These are phyloP conservation scores for Eurytoma adleriae DNA, from an alignment of 2,888 invertebrate species.

Conservation along the genomic window DNA sequence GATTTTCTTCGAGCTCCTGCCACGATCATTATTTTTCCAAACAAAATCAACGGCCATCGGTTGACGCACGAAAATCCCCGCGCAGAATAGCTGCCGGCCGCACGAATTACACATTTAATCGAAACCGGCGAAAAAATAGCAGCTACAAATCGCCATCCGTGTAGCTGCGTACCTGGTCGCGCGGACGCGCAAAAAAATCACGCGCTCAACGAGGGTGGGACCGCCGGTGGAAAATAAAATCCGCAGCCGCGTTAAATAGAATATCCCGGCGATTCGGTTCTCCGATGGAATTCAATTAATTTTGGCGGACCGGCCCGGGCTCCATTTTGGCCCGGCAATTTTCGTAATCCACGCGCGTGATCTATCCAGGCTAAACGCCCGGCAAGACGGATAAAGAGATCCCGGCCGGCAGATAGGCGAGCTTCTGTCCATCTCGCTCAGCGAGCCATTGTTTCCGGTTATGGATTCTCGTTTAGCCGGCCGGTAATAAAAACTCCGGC, in stretches of 20 bases:
- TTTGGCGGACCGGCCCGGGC: background rate
- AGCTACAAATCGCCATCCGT: background rate
- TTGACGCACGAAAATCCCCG: background rate
- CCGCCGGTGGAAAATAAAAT: background rate
- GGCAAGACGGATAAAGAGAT: conserved; percentile 18
- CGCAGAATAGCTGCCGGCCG: background rate
- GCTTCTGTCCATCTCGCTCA: too few species aligned
- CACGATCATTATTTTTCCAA: background rate
- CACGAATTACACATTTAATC: conserved; percentile 21
- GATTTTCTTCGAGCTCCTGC: background rate
- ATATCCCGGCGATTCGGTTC: conserved; percentile 16
- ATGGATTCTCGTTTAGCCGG: conserved; percentile 27
- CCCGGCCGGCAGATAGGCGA: background rate
- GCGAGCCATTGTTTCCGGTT: conserved; percentile 23
- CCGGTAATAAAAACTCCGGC: conserved; percentile 26
- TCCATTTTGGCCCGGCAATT: conserved; percentile 24
- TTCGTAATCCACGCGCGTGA: conserved; percentile 11
- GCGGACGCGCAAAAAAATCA: background rate
- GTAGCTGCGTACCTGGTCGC: background rate
- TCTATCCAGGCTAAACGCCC: background rate
- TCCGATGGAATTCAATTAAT: conserved; percentile 33
- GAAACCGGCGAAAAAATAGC: conserved; percentile 3
- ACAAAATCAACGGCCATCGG: too few species aligned
- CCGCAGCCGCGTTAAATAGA: conserved; percentile 8
- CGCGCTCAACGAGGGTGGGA: too few species aligned